Evolutionary conservation across 2,888 invertebrate genomes (phyloP), one percentile per base, ranked within the genome.

Genomic region (Bimastos eiseni): DNA sequence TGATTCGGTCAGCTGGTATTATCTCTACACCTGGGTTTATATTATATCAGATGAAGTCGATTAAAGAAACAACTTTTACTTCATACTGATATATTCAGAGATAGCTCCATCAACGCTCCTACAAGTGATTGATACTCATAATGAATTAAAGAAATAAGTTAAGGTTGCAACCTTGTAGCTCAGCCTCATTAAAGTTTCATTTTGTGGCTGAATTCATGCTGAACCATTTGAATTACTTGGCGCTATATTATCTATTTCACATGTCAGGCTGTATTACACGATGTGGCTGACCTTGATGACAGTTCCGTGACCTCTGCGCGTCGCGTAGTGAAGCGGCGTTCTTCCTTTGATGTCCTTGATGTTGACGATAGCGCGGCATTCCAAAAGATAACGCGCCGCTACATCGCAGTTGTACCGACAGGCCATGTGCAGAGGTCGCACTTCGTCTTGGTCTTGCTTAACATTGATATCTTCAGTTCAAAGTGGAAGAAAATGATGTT

Each of bases 271-370:
- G 55, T 36, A 30, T 30, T 70, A n/a, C 17, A n/a, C 11, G 70
- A n/a, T n/a, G 6, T 34, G 34, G n/a, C 90, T 34, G 36, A 93
- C 93, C 91, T 93, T 93, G 83, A 91, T 92, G 84, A 92, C 91
- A 8, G 83, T 90, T 24, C 91, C 91, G 86, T 93, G 91, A 55
- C 93, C 93, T 44, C 93, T 91, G 24, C 92, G 89, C 6, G 93
- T 92, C 37, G 93, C 93, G 44, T 92, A 93, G 90, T 93, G 93
- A n/a, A 93, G 92, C 21, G 93, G 92, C 3, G 92, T 93, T n/a
- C 91, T 90, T 6, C 93, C 92, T 89, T 93, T 93, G 91, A 91
- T 91, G 91, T 93, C 93, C 41, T 91, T 92, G 88, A 90, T 91
- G 90, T 93, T 93, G 84, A 92, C 89, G 17, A 89, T 88, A 24